Conservation (phyloP, 2,797 vertebrate species). For the Molossus molossus region DNA sequence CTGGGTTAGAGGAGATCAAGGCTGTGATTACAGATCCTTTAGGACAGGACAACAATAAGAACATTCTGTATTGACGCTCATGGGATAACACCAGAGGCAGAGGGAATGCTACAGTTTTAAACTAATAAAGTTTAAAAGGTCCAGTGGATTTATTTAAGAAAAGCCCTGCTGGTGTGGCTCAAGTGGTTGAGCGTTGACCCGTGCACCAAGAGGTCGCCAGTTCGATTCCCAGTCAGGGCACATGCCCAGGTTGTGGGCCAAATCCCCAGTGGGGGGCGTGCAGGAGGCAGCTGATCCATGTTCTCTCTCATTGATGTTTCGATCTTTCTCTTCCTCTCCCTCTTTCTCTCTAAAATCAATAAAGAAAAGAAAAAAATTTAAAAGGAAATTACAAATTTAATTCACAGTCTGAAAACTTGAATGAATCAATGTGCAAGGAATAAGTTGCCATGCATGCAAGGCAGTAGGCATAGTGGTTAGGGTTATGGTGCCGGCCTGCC, state of each 20-base stretch:
- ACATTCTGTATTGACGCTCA: background rate
- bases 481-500: background rate
- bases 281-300: too few relatives aligned
- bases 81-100: background rate
- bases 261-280: too few relatives aligned
- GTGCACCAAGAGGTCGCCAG: too few relatives aligned
- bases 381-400: conserved; percentile 13
- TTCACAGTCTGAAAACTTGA: conserved; percentile 37
- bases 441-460: background rate
- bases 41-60: conserved; percentile 14
- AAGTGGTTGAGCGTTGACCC: too few relatives aligned
- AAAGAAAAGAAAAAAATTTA: too few relatives aligned
- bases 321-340: too few relatives aligned
- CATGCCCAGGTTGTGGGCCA: too few relatives aligned
- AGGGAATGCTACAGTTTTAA: background rate
- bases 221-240: too few relatives aligned
- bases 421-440: background rate
- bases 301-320: too few relatives aligned
- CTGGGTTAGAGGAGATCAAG: conserved; percentile 58
- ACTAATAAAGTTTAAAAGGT: conserved; percentile 3
- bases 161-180: background rate
- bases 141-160: background rate
- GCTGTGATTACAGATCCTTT: conserved; percentile 40
- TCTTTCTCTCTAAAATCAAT: too few relatives aligned
- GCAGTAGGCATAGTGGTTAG: background rate